Percentiles rank a stretch among this genome's conserved stretches.
Conservation (phyloP, 2,797 vertebrate genomes). For the Coracias cyanogaster region DNA sequence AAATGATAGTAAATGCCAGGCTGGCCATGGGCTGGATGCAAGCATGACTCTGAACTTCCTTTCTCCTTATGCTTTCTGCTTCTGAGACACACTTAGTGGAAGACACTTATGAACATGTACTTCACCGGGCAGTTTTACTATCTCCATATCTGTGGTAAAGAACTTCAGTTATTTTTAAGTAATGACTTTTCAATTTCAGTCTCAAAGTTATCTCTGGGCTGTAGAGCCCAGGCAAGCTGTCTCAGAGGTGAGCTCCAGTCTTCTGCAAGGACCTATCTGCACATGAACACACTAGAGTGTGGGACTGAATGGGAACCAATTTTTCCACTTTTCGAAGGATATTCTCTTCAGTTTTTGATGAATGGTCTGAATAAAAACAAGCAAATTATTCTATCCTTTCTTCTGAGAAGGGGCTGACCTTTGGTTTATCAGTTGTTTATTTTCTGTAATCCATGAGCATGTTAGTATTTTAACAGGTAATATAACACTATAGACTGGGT, state of each 20-base stretch:
- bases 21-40: background rate
- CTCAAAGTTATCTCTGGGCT: background rate
- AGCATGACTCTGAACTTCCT: background rate
- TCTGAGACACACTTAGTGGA: background rate
- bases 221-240: background rate
- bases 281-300: background rate
- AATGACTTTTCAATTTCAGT: background rate
- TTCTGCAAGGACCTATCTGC: background rate
- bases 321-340: background rate
- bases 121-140: background rate
- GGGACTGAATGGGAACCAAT: background rate
- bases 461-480: background rate
- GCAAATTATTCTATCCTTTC: background rate
- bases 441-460: background rate
- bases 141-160: background rate
- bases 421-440: background rate
- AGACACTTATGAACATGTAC: background rate
- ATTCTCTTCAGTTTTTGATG: background rate
- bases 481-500: accelerated
- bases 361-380: background rate
- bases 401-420: background rate
- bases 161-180: background rate
- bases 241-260: background rate
- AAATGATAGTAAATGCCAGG: background rate
- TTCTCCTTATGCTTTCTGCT: background rate